Base-by-base conservation (phyloP, 37 sponge, comb jelly and placozoan genomes). In the Axinella damicornis region DNA sequence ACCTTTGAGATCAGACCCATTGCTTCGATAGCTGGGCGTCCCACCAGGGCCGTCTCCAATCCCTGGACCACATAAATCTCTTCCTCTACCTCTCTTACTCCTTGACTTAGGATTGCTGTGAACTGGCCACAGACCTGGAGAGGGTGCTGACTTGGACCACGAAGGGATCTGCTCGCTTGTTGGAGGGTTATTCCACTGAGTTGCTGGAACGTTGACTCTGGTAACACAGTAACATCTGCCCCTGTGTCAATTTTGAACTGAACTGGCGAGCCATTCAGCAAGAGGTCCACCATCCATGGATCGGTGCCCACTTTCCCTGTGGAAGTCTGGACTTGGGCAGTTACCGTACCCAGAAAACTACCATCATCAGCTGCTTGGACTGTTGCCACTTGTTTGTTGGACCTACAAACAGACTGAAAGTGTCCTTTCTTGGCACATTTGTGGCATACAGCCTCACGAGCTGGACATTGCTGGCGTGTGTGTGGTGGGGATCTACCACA, bases 11-110 rank as follows among this genome's bases (percentile, higher is more conserved):
- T 61, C 22, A 82, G 41, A 18, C 39, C 39, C 16, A 82, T 41
- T 6, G 60, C 63, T 56, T 82, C 83, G 20, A 82, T 82, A 13
- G 73, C 83, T 69, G 73, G 83, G 34, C 73, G 5, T 57, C 83
- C 83, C 28, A 82, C n/a, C 54, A 72, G 73, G 15, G 73, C 1
- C n/a, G 11, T 28, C 2, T 39, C 2, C 30, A 72, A 53, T 1
- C 53, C 53, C 12, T 25, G 21, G 22, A 72, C 70, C 4, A 69
- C 34, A 15, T 19, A 69, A 35, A 69, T 62, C 64, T 28, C 64
- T 9, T 46, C 46, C 46, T 46, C 46, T 9, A 46, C 46, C 9
- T 46, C 46, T 9, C 9, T 9, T 12, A 9, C 9, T 46, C 46
- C 46, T 12, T 46, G 46, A 12, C 6, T 12, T 4, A 65, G 54